These are phyloP conservation scores for Malurus splendens DNA, from an alignment of 2,797 vertebrate species.

Conservation along the genomic window DNA sequence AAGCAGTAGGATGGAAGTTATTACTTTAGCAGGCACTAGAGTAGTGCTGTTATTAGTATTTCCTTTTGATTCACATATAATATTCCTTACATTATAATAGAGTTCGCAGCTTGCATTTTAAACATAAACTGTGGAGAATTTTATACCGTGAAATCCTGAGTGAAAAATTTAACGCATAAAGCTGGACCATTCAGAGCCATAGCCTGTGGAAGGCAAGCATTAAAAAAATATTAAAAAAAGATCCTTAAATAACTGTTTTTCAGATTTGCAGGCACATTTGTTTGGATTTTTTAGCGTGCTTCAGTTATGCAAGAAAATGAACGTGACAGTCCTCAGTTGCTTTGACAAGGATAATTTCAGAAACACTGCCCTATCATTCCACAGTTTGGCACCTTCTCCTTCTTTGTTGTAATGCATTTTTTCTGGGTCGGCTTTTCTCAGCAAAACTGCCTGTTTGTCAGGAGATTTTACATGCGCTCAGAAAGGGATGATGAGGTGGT, in stretches of 20 bases:
- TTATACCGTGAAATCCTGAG: not conserved
- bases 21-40: not conserved
- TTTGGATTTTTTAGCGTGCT: conserved; percentile 29
- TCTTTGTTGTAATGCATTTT: conserved; percentile 18
- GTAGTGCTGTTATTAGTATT: conserved; percentile 3
- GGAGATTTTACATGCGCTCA: not conserved
- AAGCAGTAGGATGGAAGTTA: not conserved
- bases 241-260: not conserved
- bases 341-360: conserved; percentile 47
- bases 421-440: conserved; percentile 1
- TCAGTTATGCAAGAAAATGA: conserved; percentile 29
- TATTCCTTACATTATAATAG: conserved; percentile 15
- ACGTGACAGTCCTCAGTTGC: conserved; percentile 14
- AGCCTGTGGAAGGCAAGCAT: not conserved
- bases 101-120: conserved; percentile 32
- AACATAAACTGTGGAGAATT: not conserved
- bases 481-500: not conserved
- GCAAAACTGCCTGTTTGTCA: not conserved
- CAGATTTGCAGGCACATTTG: conserved; percentile 18
- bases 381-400: conserved; percentile 33
- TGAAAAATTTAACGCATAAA: not conserved
- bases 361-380: conserved; percentile 28
- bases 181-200: not conserved
- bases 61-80: conserved; percentile 21
- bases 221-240: not conserved